phyloP scores from a whole-genome alignment of 2,888 invertebrate genomes.

The Melieria picta region DNA sequence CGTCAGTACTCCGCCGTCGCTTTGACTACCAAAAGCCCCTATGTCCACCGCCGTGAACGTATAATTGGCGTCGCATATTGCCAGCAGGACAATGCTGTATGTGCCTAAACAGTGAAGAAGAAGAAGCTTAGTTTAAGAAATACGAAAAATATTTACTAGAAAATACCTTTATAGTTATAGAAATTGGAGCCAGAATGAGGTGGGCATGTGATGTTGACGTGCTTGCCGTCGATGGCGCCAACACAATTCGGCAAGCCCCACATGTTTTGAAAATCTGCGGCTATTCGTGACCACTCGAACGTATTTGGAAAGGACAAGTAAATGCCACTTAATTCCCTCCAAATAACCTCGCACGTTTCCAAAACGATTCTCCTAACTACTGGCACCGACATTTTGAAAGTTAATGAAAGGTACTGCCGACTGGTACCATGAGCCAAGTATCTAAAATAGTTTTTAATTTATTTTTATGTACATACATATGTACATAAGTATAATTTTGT shows the following conservation, averaged over 20 bases:
- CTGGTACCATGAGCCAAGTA: slow-evolving; percentile 30
- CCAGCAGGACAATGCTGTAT: slow-evolving; percentile 17
- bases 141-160: not conserved
- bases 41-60: slow-evolving; percentile 31
- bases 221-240: slow-evolving; percentile 39
- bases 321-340: slow-evolving; percentile 11
- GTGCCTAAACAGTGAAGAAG: not conserved
- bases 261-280: slow-evolving; percentile 24
- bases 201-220: slow-evolving; percentile 35
- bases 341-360: slow-evolving; percentile 22
- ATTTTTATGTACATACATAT: not conserved
- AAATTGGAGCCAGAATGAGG: slow-evolving; percentile 27
- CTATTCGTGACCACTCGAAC: slow-evolving; percentile 22
- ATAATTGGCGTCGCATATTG: slow-evolving; percentile 30
- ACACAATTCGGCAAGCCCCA: slow-evolving; percentile 41
- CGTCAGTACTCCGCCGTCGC: slow-evolving; percentile 30
- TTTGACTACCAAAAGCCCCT: slow-evolving; percentile 29
- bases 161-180: slow-evolving; percentile 37
- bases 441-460: slow-evolving; percentile 27
- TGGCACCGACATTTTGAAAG: slow-evolving; percentile 19
- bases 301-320: slow-evolving; percentile 19
- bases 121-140: not conserved
- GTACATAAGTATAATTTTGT: not conserved
- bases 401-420: slow-evolving; percentile 11
- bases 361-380: slow-evolving; percentile 6